Base-by-base conservation (phyloP, 2,797 vertebrate species). In the Clamator glandarius region DNA sequence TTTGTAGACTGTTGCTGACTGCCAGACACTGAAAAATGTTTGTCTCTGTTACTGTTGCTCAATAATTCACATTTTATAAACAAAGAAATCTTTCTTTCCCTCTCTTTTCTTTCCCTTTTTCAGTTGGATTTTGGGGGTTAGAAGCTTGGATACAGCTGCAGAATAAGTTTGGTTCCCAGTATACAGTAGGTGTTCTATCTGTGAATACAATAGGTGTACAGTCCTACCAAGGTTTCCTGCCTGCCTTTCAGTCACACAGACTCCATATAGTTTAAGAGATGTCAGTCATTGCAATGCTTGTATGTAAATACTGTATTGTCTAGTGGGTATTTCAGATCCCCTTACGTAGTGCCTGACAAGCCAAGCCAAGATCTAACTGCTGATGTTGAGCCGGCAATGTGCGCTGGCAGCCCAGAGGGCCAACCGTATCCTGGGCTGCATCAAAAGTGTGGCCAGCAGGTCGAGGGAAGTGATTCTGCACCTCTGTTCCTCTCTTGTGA, bases 51-150 rank as follows among this genome's bases (percentile, higher is more conserved):
- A 84, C 93, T 90, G 70, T 94, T 95, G 95, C 96, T 95, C 96
- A 94, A 97, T 97, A 97, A 97, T 95, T 97, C 91, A 95, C 33
- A 4, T 96, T 90, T 92, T 92, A 87, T 84, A 96, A 95, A 96
- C 90, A 95, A 96, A 96, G 95, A 90, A 84, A 95, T 96, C 93
- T 94, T 97, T 96, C 92, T 96, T 84, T 82, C 77, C 12, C 0
- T 19, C 31, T 91, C 85, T 94, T 83, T 91, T 79, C 69, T 70
- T 63, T 78, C 46, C 44, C 9, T 28, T 92, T 84, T 93, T 83
- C 73, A 81, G 50, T 91, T 75, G 69, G 66, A 31, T 91, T 92
- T 92, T 73, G 31, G 83, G 67, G 35, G 12, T 77, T 92, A 95
- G 78, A 95, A 87, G 62, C 69, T 87, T 94, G 92, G 64, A 87